Evolutionary conservation across 2,113 vertebrate genomes (phyloP).

Genomic region (Bufo bufo): DNA sequence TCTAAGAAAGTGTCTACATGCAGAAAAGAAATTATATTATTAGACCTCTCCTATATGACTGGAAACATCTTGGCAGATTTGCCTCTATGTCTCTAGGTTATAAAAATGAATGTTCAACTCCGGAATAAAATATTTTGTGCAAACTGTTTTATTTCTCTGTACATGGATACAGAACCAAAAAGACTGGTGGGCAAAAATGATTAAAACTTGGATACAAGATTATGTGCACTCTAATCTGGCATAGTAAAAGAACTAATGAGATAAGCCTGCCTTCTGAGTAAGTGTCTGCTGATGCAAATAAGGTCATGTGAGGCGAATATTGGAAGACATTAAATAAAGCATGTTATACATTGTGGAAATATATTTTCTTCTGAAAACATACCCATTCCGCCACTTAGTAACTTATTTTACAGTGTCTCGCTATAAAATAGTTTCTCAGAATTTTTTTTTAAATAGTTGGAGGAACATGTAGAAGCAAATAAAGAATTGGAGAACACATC

Average conservation of each 20-base stretch:
- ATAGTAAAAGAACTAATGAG: constrained; percentile 49
- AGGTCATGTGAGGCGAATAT: constrained; percentile 42
- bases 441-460: not conserved
- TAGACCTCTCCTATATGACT: not conserved
- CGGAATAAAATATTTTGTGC: not conserved
- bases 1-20: not conserved
- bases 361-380: not conserved
- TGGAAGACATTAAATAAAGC: not conserved
- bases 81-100: constrained; percentile 4
- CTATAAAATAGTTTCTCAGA: not conserved
- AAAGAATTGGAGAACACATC: not conserved
- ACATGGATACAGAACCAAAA: constrained; percentile 36
- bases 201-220: constrained; percentile 46
- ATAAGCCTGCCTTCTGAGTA: constrained; percentile 42
- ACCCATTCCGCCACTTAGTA: not conserved
- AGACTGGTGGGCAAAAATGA: constrained; percentile 28
- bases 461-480: not conserved
- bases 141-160: constrained; percentile 29
- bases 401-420: not conserved
- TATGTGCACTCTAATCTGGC: constrained; percentile 41
- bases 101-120: constrained; percentile 2
- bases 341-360: not conserved
- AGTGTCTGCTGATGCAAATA: constrained; percentile 47
- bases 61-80: constrained; percentile 26
- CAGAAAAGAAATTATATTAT: not conserved